These are phyloP conservation scores for Phataginus tetradactyla DNA, from an alignment of 2,797 vertebrate species.

Conservation along the genomic window DNA sequence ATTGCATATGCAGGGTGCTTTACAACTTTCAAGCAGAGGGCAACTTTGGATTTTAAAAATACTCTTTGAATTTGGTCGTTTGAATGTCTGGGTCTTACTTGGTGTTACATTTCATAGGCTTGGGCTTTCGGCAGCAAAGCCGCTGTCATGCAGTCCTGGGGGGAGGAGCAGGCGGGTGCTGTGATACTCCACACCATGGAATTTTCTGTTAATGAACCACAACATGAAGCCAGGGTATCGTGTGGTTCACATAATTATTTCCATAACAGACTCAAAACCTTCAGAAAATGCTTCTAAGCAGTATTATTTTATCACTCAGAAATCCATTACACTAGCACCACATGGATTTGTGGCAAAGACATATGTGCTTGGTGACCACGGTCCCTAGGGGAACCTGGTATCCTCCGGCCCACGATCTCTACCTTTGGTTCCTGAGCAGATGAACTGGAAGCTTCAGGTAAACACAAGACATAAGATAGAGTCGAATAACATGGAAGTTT, in stretches of 20 bases:
- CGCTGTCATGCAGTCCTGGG: background rate
- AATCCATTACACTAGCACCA: background rate
- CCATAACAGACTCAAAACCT: background rate
- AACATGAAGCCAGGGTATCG: constrained; percentile 9
- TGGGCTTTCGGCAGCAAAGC: background rate
- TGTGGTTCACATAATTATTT: constrained; percentile 55
- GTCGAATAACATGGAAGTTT: background rate
- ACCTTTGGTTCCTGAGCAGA: background rate
- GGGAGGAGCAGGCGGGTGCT: background rate
- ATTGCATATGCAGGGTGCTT: background rate
- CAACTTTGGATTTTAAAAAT: background rate
- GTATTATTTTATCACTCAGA: constrained; percentile 45
- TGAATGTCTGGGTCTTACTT: background rate
- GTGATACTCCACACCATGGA: background rate
- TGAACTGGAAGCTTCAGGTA: background rate
- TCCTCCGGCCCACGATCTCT: background rate
- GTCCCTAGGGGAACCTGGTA: background rate
- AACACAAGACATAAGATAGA: background rate
- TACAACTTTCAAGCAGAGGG: background rate
- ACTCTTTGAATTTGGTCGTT: background rate
- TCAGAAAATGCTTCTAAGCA: constrained; percentile 24
- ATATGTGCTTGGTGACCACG: background rate
- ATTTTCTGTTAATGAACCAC: constrained; percentile 34
- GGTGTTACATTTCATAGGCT: background rate
- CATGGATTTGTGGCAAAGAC: background rate